Base-by-base conservation (phyloP, 2,113 vertebrate species). In the Chloroceryle aenea region DNA sequence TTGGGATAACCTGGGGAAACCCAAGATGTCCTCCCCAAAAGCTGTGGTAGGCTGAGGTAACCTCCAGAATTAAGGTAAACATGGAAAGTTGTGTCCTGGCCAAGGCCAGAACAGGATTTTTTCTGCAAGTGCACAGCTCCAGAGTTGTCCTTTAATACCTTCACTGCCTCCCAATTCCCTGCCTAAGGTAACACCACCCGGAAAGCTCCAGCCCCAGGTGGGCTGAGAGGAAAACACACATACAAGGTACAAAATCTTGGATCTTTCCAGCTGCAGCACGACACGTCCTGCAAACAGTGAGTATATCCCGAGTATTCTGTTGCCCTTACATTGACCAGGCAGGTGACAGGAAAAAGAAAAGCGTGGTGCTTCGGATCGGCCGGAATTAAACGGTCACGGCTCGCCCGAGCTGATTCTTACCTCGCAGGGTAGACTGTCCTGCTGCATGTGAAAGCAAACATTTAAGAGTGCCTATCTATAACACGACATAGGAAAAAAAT, bases 141-240 rank as follows among this genome's bases (percentile, higher is more conserved):
- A 30, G 3, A 18, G 4, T 64, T 58, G 42, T 47, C 47, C 83
- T 42, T 22, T 7, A 38, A 47, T 18, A n/a, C 40, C 67, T 61
- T 27, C 4, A 1, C 63, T 69, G 72, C 55, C 64, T 45, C 53
- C 72, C 0, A 0, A 23, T 11, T 61, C 14, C 68, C 30, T 1
- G 0, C 3, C 29, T 18, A 23, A 23, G 7, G 8, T 6, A 27
- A 53, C 25, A 0, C 17, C 3, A 9, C 16, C 2, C 20, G 55
- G n/a, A 26, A 56, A 77, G 52, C 20, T 22, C 16, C 6, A 73
- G 72, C 21, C 59, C 23, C n/a, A 30, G 81, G 18, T 1, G 11
- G 62, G 14, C 29, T 23, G 6, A 56, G 29, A 34, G 26, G 5
- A 55, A 69, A 71, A 77, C 0, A 17, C 0, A 29, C 2, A 30